Percentiles rank a stretch among this genome's conserved stretches.
Evolutionary conservation across 2,113 vertebrate species (phyloP).

Genomic region (Ageneiosus marmoratus): DNA sequence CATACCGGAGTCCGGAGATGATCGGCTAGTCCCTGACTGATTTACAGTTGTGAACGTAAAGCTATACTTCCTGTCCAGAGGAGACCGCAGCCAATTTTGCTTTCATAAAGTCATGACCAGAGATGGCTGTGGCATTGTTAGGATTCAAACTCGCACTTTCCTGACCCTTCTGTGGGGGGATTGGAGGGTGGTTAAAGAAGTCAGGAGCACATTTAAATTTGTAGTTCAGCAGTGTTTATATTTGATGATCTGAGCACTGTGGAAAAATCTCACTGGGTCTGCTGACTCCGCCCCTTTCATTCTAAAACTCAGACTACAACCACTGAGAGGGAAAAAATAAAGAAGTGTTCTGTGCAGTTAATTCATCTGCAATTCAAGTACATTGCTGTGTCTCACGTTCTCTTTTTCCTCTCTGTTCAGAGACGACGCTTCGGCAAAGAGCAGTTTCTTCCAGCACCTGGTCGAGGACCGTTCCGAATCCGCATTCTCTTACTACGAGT

Average conservation of each 20-base stretch:
- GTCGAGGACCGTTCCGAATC: conserved; percentile 91
- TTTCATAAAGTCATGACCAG: neutral
- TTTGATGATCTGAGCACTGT: neutral
- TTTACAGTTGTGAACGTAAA: neutral
- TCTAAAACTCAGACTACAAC: neutral
- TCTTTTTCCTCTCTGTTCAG: conserved; percentile 62
- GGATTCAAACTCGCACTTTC: neutral
- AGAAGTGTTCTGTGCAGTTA: neutral
- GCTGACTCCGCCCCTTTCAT: neutral
- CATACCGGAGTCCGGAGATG: neutral
- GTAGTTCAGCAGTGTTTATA: neutral
- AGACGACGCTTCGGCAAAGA: conserved; percentile 85
- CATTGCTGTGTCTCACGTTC: neutral
- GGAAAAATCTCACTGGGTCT: neutral
- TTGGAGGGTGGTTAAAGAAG: neutral
- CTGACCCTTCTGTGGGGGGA: neutral
- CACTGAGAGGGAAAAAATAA: neutral
- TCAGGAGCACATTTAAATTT: neutral
- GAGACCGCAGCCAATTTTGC: neutral
- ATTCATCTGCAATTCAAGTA: neutral
- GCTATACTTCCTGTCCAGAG: neutral
- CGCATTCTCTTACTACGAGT: conserved; percentile 90
- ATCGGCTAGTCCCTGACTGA: neutral
- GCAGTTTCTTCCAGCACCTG: conserved; percentile 87
- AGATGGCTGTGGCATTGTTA: neutral